Conservation (phyloP, 2,113 vertebrate species). For the Orycteropus afer region DNA sequence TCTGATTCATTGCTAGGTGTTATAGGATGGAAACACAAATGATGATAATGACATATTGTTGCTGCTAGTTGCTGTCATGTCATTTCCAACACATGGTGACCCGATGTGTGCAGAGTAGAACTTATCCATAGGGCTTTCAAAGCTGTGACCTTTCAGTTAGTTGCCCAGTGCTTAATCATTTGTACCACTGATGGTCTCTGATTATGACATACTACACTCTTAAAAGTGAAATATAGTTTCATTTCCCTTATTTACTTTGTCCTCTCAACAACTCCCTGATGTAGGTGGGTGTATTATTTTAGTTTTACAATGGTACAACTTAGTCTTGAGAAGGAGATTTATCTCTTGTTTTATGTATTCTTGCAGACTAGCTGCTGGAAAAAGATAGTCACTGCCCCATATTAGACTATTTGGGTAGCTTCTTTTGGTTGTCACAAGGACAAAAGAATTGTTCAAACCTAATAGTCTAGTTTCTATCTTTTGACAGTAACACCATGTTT, state of each 20-base stretch:
- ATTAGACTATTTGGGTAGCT: neutral
- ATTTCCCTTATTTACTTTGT: slow-evolving; percentile 30
- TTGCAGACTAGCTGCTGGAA: neutral
- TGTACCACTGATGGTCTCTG: neutral
- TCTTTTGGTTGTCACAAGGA: slow-evolving; percentile 29
- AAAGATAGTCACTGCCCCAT: neutral
- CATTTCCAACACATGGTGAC: neutral
- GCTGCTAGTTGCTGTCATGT: neutral
- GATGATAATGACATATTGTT: neutral
- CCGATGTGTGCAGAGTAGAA: neutral
- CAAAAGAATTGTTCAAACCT: neutral
- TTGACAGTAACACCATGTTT: neutral
- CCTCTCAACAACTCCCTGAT: neutral
- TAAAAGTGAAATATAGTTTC: slow-evolving; percentile 40
- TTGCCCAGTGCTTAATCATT: neutral
- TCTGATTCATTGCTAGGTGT: neutral
- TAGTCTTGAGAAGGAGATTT: neutral
- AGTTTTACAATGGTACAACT: slow-evolving; percentile 31
- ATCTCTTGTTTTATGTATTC: neutral
- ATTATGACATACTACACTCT: neutral
- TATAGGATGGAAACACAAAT: slow-evolving; percentile 8
- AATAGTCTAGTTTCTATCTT: slow-evolving; percentile 33
- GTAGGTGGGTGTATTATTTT: neutral
- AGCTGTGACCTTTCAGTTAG: neutral
- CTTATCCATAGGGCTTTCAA: neutral